Evolutionary conservation across 2,113 vertebrate species (phyloP).

Genomic region (Strigops habroptila): DNA sequence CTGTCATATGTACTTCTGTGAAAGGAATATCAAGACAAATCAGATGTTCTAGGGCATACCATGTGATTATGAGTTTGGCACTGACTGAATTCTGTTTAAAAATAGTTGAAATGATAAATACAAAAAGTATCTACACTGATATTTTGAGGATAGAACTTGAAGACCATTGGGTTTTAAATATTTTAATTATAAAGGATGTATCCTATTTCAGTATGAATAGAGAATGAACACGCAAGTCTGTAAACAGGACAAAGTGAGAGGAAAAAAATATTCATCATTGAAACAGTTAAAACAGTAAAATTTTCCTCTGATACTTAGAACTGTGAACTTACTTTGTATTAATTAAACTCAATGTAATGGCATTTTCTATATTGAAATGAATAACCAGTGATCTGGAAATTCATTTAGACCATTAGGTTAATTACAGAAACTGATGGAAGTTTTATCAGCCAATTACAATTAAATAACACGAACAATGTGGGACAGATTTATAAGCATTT

Average conservation of each 20-base stretch:
- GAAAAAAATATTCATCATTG: slow-evolving; percentile 8
- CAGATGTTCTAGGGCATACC: slow-evolving; percentile 67
- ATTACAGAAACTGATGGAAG: slow-evolving; percentile 76
- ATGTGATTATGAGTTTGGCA: slow-evolving; percentile 35
- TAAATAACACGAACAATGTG: slow-evolving; percentile 51
- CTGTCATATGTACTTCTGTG: slow-evolving; percentile 77
- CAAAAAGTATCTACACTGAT: background rate
- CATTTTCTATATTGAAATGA: slow-evolving; percentile 60
- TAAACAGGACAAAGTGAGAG: background rate
- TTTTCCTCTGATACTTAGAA: slow-evolving; percentile 6
- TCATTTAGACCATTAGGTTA: slow-evolving; percentile 77
- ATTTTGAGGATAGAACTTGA: background rate
- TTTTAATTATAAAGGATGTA: background rate
- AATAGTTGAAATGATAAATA: slow-evolving; percentile 5
- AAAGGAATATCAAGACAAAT: slow-evolving; percentile 80
- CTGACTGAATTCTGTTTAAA: slow-evolving; percentile 6
- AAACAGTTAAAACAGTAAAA: slow-evolving; percentile 50
- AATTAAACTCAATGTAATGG: slow-evolving; percentile 59
- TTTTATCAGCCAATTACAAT: slow-evolving; percentile 74
- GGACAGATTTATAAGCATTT: slow-evolving; percentile 69
- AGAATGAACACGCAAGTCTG: background rate
- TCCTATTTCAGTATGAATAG: background rate
- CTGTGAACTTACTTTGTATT: slow-evolving; percentile 49
- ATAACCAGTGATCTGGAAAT: slow-evolving; percentile 75
- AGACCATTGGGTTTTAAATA: background rate